A percentile compares a stretch with the other conserved stretches of the same genome.
These are phyloP conservation scores for Sesamia inferens DNA, from an alignment of 2,888 invertebrate species.

Conservation along the genomic window DNA sequence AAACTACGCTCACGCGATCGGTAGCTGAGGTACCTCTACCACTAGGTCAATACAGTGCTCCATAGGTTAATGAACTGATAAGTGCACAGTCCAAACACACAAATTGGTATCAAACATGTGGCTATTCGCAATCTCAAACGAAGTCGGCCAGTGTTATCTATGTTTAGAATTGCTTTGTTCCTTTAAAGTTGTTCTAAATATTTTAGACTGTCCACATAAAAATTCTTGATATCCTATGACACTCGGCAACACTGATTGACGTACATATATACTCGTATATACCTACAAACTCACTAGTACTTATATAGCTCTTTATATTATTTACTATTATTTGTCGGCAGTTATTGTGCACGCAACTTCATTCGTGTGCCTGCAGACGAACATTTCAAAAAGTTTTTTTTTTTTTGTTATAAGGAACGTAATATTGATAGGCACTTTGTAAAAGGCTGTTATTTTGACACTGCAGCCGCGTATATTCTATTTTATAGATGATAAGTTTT, in stretches of 20 bases:
- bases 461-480: no score
- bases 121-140: slow-evolving; percentile 14
- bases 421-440: no score
- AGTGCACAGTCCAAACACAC: slow-evolving; percentile 1
- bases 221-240: neutral
- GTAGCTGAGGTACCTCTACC: neutral
- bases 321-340: neutral
- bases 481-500: neutral
- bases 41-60: slow-evolving; percentile 13
- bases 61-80: slow-evolving; percentile 24
- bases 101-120: slow-evolving; percentile 26
- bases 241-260: neutral
- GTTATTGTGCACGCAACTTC: no score
- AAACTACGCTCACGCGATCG: neutral
- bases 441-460: no score
- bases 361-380: no score
- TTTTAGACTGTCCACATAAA: neutral
- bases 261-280: no score
- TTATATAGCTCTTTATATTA: neutral
- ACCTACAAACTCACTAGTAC: neutral
- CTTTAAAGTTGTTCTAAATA: neutral
- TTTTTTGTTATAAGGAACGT: no score
- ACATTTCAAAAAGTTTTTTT: no score
- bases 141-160: slow-evolving; percentile 1
- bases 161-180: neutral